Percentiles rank a stretch among this genome's conserved stretches.
phyloP scores from a whole-genome alignment of 2,113 vertebrate genomes.

The Varanus salvator region DNA sequence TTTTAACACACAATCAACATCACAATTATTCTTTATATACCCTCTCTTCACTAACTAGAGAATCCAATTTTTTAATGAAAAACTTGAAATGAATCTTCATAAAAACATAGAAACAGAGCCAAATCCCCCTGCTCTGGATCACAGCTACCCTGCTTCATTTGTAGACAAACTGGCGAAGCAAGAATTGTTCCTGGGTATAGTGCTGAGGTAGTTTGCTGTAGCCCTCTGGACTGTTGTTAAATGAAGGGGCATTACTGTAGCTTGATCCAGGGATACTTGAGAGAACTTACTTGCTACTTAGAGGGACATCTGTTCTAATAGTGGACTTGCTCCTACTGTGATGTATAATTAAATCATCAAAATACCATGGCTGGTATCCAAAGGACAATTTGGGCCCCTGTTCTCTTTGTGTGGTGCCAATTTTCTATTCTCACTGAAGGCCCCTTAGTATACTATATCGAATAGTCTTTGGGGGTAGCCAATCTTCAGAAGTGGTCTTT shows the following conservation, averaged over 20 bases:
- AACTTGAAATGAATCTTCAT: too few species aligned
- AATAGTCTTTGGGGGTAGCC: background rate
- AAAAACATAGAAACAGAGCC: too few species aligned
- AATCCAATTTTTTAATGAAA: too few species aligned
- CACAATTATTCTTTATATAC: too few species aligned
- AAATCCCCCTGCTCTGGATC: background rate
- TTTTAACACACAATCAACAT: too few species aligned
- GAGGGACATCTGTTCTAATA: background rate
- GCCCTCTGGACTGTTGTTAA: background rate
- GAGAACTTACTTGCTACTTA: background rate
- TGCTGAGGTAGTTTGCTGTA: background rate
- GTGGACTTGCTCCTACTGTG: background rate
- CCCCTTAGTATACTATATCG: background rate
- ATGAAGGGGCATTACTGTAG: background rate
- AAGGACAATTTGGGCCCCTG: background rate
- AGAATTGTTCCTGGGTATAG: background rate
- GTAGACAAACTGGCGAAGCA: background rate
- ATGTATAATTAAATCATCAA: background rate
- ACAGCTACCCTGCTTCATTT: background rate
- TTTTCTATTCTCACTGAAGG: background rate
- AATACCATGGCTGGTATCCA: fast-evolving
- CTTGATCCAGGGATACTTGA: background rate
- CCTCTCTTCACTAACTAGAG: too few species aligned
- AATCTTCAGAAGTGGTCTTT: background rate
- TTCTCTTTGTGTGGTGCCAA: background rate